Conservation (phyloP, 92 coral and sea anemone species). For the Parazoanthus swiftii region DNA sequence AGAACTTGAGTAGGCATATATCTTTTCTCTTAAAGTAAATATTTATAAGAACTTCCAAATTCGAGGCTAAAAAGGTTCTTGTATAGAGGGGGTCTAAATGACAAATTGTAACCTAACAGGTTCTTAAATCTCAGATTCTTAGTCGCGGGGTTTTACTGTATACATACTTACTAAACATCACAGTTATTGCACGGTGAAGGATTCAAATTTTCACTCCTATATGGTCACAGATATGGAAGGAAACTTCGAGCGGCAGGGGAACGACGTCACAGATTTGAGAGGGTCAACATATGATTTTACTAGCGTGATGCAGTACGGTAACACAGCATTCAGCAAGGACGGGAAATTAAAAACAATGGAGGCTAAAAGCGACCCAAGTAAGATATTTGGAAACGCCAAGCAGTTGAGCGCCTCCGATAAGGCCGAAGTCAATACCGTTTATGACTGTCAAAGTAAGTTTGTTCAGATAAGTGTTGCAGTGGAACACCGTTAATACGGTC, state of each 20-base stretch:
- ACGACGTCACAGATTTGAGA: constrained; percentile 5
- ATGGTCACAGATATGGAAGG: background rate
- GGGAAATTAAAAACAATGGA: constrained; percentile 12
- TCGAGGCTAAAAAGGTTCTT: too few relatives aligned
- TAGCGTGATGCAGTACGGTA: constrained; percentile 35
- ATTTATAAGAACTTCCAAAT: too few relatives aligned
- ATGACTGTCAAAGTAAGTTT: constrained; percentile 30
- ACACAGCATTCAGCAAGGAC: constrained; percentile 29
- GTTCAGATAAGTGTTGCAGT: too few relatives aligned
- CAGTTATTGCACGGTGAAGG: background rate
- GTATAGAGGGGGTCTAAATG: too few relatives aligned
- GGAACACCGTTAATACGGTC: too few relatives aligned
- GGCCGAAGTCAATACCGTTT: constrained; percentile 16
- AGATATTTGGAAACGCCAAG: constrained; percentile 25
- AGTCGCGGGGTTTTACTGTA: too few relatives aligned
- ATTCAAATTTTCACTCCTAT: background rate
- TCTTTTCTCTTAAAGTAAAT: too few relatives aligned
- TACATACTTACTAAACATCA: too few relatives aligned
- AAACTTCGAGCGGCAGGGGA: constrained; percentile 6
- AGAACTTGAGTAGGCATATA: too few relatives aligned
- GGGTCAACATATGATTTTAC: constrained; percentile 18
- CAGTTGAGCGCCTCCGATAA: constrained; percentile 22
- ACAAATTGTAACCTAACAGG: too few relatives aligned
- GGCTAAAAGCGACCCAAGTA: background rate
- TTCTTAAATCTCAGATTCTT: too few relatives aligned